phyloP scores from a whole-genome alignment of 2,888 invertebrate genomes.

The Alsophila aescularia region DNA sequence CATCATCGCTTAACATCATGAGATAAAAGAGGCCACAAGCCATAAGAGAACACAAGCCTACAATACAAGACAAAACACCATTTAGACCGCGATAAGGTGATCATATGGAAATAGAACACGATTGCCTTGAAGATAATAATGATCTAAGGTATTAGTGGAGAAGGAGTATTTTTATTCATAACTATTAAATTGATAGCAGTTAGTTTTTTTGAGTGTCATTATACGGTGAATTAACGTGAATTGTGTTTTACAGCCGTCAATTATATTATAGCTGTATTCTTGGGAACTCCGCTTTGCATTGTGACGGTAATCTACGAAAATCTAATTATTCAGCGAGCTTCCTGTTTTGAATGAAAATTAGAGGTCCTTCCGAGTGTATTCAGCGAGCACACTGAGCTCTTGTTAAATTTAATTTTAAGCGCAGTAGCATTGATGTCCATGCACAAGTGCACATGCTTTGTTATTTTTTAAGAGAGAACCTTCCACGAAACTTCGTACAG shows the following conservation, averaged over 20 bases:
- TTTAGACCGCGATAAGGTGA: too few species aligned
- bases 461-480: slow-evolving; percentile 26
- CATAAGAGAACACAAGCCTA: too few species aligned
- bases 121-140: neutral
- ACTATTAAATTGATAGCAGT: neutral
- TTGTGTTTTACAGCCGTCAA: neutral
- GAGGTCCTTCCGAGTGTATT: neutral
- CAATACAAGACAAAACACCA: too few species aligned
- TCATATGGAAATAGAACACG: neutral
- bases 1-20: too few species aligned
- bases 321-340: neutral
- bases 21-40: too few species aligned
- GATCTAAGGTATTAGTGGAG: neutral
- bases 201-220: neutral
- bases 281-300: neutral
- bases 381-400: slow-evolving; percentile 2
- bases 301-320: neutral
- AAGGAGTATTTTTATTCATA: neutral
- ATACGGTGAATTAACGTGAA: neutral
- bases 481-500: slow-evolving; percentile 34
- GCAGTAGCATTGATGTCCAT: slow-evolving; percentile 9
- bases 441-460: slow-evolving; percentile 27
- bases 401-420: slow-evolving; percentile 6
- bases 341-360: neutral
- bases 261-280: neutral